Conservation (phyloP, 2,888 invertebrate species). For the Tenodera sinensis region DNA sequence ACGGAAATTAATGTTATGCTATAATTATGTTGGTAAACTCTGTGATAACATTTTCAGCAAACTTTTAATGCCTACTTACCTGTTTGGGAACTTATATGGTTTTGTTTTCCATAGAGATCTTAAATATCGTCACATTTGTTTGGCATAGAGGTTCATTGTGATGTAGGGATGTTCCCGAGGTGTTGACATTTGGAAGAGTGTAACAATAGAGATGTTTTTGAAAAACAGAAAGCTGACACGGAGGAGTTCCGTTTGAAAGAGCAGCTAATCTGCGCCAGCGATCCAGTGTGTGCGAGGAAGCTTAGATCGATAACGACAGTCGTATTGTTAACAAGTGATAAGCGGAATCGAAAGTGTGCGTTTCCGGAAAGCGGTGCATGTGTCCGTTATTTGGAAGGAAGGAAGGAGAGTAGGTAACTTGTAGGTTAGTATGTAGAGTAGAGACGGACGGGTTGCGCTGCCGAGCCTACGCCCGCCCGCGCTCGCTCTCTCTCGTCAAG, state of each 20-base stretch:
- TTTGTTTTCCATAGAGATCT: too few relatives aligned
- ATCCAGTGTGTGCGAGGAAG: too few relatives aligned
- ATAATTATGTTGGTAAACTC: too few relatives aligned
- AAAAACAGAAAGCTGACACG: not conserved
- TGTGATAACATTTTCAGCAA: too few relatives aligned
- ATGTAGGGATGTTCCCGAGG: not conserved
- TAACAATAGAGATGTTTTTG: not conserved
- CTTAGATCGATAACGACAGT: not conserved
- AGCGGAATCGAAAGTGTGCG: not conserved
- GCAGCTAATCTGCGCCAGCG: too few relatives aligned
- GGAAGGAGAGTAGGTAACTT: not conserved
- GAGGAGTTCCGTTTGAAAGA: not conserved
- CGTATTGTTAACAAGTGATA: not conserved
- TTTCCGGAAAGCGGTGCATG: not conserved
- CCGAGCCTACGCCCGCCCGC: not conserved
- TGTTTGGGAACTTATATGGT: too few relatives aligned
- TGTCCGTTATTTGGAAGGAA: not conserved
- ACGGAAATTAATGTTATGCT: too few relatives aligned
- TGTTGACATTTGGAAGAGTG: not conserved
- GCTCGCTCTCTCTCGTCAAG: slow-evolving; percentile 26
- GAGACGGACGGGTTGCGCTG: not conserved
- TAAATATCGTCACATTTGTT: too few relatives aligned
- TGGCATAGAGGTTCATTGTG: too few relatives aligned
- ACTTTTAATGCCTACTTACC: too few relatives aligned
- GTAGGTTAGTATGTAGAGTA: not conserved